Conservation (phyloP, 2,888 invertebrate species). For the Ochlodes sylvanus region DNA sequence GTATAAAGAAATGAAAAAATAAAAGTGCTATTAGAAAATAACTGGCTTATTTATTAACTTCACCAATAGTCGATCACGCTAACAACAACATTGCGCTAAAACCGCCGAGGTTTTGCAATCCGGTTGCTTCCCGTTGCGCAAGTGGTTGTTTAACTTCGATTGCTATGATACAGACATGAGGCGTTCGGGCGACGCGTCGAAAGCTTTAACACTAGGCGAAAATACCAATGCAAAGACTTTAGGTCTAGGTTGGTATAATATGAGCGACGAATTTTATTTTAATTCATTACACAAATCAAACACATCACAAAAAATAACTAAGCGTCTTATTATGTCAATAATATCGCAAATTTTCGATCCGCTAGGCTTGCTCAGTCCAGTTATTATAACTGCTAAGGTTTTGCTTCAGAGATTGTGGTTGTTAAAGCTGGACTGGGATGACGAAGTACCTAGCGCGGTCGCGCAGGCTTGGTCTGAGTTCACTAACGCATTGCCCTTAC, state of each 20-base stretch:
- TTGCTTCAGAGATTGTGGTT: conserved; percentile 46
- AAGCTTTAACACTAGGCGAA: conserved; percentile 14
- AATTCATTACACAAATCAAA: conserved; percentile 7
- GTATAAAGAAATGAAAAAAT: too few species aligned
- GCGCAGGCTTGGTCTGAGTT: conserved; percentile 37
- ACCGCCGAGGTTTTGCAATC: background rate
- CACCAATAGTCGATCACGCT: too few species aligned
- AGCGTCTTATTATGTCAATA: conserved; percentile 17
- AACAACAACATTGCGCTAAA: too few species aligned
- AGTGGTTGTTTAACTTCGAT: conserved; percentile 30
- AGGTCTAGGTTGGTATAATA: conserved; percentile 20
- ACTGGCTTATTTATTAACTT: too few species aligned
- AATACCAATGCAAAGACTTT: conserved; percentile 20
- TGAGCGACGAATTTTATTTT: conserved; percentile 23
- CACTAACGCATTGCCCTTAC: background rate
- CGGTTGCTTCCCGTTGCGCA: background rate
- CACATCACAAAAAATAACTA: conserved; percentile 24
- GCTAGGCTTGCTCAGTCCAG: conserved; percentile 43
- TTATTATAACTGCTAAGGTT: conserved; percentile 43
- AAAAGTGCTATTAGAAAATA: too few species aligned
- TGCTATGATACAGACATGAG: background rate
- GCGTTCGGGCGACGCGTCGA: background rate
- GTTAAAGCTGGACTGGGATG: conserved; percentile 44
- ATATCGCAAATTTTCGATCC: conserved; percentile 46
- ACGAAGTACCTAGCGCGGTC: conserved; percentile 39